Evolutionary conservation across 2,113 vertebrate genomes (phyloP).

Genomic region (Alethe diademata): DNA sequence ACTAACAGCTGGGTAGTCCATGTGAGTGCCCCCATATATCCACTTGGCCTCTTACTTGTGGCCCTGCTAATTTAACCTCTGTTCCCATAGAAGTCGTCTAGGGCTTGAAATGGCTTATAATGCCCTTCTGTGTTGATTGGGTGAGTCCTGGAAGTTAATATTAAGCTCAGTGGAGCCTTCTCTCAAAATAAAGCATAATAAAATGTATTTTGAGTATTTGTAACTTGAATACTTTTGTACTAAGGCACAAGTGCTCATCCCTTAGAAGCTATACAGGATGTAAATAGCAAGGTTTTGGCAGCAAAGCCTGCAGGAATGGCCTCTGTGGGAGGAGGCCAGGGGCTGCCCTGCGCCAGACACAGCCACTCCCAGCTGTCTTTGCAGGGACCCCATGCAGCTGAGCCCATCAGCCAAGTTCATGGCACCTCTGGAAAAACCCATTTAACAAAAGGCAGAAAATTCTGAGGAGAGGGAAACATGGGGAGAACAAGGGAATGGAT

Average conservation of each 20-base stretch:
- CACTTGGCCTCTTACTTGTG: neutral
- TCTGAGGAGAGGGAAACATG: accelerated
- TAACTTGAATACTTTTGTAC: neutral
- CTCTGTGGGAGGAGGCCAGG: neutral
- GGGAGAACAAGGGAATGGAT: neutral
- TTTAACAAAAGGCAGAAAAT: neutral
- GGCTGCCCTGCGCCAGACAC: neutral
- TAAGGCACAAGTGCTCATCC: neutral
- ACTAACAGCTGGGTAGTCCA: neutral
- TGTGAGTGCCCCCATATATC: neutral
- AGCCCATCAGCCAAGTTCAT: neutral
- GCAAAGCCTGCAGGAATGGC: neutral
- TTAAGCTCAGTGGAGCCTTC: neutral
- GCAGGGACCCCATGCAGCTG: neutral
- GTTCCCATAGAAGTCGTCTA: neutral
- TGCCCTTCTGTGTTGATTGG: neutral
- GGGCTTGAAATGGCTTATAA: neutral
- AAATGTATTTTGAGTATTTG: neutral
- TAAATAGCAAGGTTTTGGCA: neutral
- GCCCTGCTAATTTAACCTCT: neutral
- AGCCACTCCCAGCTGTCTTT: neutral
- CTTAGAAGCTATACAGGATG: neutral
- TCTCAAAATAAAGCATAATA: neutral
- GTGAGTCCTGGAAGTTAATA: neutral
- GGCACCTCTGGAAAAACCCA: neutral